Conservation (phyloP, 2,113 vertebrate genomes). For the Pholis gunnellus region DNA sequence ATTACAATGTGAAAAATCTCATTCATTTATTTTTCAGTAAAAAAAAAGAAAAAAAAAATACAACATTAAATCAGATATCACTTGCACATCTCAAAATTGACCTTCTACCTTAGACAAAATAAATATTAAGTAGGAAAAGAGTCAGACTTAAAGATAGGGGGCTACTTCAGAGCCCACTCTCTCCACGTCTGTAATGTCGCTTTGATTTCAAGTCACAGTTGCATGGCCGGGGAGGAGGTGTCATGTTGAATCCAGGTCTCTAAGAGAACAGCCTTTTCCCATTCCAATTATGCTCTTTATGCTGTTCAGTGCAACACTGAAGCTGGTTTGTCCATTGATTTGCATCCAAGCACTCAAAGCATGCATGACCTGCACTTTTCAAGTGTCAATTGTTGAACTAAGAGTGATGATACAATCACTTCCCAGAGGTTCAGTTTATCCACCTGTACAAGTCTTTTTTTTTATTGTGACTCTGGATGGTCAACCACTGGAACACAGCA, state of each 20-base stretch:
- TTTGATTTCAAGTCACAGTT: constrained; percentile 32
- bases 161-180: constrained; percentile 4
- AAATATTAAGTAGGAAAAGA: constrained; percentile 16
- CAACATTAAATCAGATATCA: constrained; percentile 17
- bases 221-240: background rate
- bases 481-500: constrained; percentile 16
- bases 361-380: constrained; percentile 27
- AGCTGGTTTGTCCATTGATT: constrained; percentile 33
- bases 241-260: constrained; percentile 24
- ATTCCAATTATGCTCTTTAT: constrained; percentile 14
- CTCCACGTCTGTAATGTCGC: constrained; percentile 21
- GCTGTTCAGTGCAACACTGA: background rate
- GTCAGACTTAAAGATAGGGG: background rate
- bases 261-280: constrained; percentile 11
- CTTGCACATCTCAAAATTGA: constrained; percentile 25
- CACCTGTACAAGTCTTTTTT: constrained; percentile 40
- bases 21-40: constrained; percentile 52
- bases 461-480: constrained; percentile 13
- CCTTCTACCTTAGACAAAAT: constrained; percentile 15
- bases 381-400: constrained; percentile 19
- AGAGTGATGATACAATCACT: background rate
- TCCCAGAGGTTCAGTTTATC: constrained; percentile 32
- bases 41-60: constrained; percentile 41
- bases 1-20: constrained; percentile 29
- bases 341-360: constrained; percentile 27